phyloP scores from a whole-genome alignment of 2,797 vertebrate species.

The Acanthurus leucopareius region DNA sequence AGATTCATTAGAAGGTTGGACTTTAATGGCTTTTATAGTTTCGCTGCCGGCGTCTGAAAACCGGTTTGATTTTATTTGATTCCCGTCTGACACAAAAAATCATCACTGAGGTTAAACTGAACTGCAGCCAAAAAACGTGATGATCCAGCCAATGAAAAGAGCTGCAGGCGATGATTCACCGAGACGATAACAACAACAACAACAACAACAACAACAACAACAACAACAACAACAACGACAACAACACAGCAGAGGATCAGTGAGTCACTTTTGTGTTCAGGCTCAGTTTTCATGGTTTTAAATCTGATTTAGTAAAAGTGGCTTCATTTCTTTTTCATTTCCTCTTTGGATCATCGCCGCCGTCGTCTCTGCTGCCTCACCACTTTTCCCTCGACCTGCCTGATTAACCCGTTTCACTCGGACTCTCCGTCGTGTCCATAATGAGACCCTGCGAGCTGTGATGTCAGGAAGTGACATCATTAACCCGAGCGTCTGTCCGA shows the following conservation, averaged over 20 bases:
- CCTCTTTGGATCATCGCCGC: too few species aligned
- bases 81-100: not conserved
- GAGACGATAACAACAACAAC: too few species aligned
- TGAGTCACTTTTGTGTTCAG: too few species aligned
- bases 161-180: not conserved
- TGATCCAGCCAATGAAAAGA: not conserved
- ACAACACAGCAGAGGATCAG: too few species aligned
- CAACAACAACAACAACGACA: too few species aligned
- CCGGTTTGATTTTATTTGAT: not conserved
- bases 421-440: conserved; percentile 22
- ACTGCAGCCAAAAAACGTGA: conserved; percentile 23
- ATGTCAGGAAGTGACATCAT: conserved; percentile 40
- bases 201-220: too few species aligned
- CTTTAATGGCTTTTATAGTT: not conserved
- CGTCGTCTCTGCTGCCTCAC: too few species aligned
- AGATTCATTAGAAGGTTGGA: conserved; percentile 5
- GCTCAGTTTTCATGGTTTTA: not conserved
- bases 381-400: not conserved
- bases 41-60: not conserved
- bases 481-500: conserved; percentile 39
- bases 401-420: not conserved
- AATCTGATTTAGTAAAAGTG: not conserved
- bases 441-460: conserved; percentile 22
- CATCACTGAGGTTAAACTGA: not conserved
- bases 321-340: too few species aligned